These are phyloP conservation scores for Sarcophaga rosellei DNA, from an alignment of 2,888 invertebrate genomes.

Conservation along the genomic window DNA sequence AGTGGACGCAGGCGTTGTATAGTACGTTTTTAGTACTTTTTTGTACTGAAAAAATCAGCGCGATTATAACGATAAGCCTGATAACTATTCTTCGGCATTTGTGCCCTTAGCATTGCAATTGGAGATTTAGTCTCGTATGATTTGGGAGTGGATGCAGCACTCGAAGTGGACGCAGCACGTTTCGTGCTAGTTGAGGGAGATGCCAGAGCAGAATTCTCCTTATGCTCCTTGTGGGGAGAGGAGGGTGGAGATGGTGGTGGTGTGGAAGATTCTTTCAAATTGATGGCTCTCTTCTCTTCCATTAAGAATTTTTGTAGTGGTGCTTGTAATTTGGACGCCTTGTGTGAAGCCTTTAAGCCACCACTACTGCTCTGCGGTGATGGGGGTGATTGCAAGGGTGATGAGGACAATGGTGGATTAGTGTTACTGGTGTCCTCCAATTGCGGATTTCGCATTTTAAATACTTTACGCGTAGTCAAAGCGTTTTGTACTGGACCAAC, in stretches of 20 bases:
- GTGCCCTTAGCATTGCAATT: conserved; percentile 20
- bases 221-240: neutral
- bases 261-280: neutral
- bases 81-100: conserved; percentile 15
- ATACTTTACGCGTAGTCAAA: too few relatives aligned
- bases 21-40: conserved; percentile 39
- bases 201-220: neutral
- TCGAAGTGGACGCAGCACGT: too few relatives aligned
- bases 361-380: too few relatives aligned
- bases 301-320: neutral
- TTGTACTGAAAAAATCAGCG: conserved; percentile 42
- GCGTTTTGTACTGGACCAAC: too few relatives aligned
- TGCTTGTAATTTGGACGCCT: neutral
- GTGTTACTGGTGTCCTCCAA: too few relatives aligned
- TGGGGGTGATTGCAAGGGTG: too few relatives aligned
- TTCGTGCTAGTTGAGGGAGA: too few relatives aligned
- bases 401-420: too few relatives aligned
- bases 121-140: conserved; percentile 8
- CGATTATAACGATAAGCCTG: conserved; percentile 30
- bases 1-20: too few relatives aligned
- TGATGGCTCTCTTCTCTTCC: too few relatives aligned
- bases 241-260: neutral
- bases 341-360: too few relatives aligned
- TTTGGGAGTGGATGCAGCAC: neutral
- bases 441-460: too few relatives aligned